Percentiles rank a stretch among this genome's conserved stretches.
Evolutionary conservation across 2,113 vertebrate genomes (phyloP).

Genomic region (Chloropsis cyanopogon): DNA sequence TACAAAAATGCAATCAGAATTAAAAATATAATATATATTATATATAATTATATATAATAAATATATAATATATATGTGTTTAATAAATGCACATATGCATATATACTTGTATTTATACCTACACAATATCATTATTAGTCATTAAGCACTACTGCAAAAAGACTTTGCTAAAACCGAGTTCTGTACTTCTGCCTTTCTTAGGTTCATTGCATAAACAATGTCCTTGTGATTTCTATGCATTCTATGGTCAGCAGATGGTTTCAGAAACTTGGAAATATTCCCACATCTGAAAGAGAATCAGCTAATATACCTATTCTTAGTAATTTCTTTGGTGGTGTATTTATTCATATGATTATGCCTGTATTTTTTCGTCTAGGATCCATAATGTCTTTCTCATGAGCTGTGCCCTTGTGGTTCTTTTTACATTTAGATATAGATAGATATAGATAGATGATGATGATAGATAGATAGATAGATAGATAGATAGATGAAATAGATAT

Average conservation of each 20-base stretch:
- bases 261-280: not conserved
- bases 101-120: not conserved
- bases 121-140: not conserved
- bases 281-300: not conserved
- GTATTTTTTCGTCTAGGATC: not conserved
- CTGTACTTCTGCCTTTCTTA: not conserved
- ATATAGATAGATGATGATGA: no score
- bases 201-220: not conserved
- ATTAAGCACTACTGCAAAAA: not conserved
- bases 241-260: not conserved
- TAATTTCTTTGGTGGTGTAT: fast-evolving
- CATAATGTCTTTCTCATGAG: not conserved
- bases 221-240: not conserved
- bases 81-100: not conserved
- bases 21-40: no score
- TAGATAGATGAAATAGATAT: not conserved
- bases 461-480: no score
- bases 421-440: no score
- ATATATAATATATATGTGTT: no score
- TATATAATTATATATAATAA: no score
- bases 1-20: not conserved
- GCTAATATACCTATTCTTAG: not conserved
- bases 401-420: not conserved
- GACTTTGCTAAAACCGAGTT: not conserved
- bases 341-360: not conserved